Conservation (phyloP, 2,113 vertebrate genomes). For the Trachemys scripta region DNA sequence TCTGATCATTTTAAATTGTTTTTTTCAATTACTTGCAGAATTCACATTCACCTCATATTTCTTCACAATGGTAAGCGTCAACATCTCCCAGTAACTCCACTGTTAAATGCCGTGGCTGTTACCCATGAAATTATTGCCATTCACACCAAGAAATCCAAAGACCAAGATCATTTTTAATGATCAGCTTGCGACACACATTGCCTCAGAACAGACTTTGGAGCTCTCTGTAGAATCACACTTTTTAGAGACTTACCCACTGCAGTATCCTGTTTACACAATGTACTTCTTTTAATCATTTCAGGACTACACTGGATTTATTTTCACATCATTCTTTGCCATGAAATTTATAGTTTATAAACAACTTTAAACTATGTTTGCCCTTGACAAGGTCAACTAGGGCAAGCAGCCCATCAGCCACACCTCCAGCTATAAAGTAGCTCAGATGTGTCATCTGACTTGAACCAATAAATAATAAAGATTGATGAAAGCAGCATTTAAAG, state of each 20-base stretch:
- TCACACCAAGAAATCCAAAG: background rate
- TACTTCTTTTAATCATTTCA: slow-evolving; percentile 70
- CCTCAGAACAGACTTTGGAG: background rate
- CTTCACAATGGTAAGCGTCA: slow-evolving; percentile 15
- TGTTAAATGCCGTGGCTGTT: background rate
- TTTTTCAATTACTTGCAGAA: background rate
- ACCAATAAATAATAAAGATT: slow-evolving; percentile 77
- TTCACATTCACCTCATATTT: background rate
- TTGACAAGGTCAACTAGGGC: slow-evolving; percentile 76
- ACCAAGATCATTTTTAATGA: slow-evolving; percentile 21
- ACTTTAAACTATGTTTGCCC: slow-evolving; percentile 76
- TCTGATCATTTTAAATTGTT: background rate
- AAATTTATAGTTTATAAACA: slow-evolving; percentile 78
- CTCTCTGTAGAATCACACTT: background rate
- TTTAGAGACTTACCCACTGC: slow-evolving; percentile 10
- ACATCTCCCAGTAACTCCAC: background rate
- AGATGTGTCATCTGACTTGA: slow-evolving; percentile 69
- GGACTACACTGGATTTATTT: slow-evolving; percentile 62
- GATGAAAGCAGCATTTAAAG: slow-evolving; percentile 71
- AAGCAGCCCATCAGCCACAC: slow-evolving; percentile 71
- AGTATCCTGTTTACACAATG: slow-evolving; percentile 68
- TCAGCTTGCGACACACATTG: accelerated
- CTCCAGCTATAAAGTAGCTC: slow-evolving; percentile 75
- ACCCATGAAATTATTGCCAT: background rate
- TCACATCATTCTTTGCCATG: slow-evolving; percentile 68